Evolutionary conservation across 2,113 vertebrate genomes (phyloP).

Genomic region (Tragelaphus imberbis): DNA sequence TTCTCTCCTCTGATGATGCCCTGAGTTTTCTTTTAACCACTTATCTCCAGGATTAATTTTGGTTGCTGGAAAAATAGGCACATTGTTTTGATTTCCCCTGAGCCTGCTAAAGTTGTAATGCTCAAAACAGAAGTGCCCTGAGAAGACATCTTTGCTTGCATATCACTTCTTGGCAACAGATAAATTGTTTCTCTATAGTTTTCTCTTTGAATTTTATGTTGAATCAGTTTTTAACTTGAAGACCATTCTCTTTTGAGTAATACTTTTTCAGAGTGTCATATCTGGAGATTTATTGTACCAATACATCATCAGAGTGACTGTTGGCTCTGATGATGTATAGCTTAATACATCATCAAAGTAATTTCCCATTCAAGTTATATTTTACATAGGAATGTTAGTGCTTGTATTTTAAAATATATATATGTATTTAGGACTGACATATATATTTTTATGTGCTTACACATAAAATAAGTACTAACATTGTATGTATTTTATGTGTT

Average conservation of each 20-base stretch:
- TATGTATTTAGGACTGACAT: background rate
- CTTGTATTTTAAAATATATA: slow-evolving; percentile 10
- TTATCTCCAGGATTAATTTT: background rate
- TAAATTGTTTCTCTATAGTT: slow-evolving; percentile 49
- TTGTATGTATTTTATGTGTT: background rate
- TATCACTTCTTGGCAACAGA: slow-evolving; percentile 30
- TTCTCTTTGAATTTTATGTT: slow-evolving; percentile 62
- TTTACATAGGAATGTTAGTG: slow-evolving; percentile 49
- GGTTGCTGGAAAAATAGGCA: background rate
- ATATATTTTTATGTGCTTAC: background rate
- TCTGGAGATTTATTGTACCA: slow-evolving; percentile 75
- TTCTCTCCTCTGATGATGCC: background rate
- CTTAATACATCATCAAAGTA: slow-evolving; percentile 78
- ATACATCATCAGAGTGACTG: slow-evolving; percentile 73
- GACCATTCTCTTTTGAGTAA: slow-evolving; percentile 64
- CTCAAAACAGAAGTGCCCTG: slow-evolving; percentile 11
- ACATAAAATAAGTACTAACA: background rate
- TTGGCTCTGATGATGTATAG: slow-evolving; percentile 74
- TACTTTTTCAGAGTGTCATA: slow-evolving; percentile 67
- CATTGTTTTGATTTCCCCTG: slow-evolving; percentile 42
- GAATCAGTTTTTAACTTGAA: slow-evolving; percentile 59
- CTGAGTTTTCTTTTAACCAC: background rate
- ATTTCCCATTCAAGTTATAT: slow-evolving; percentile 67
- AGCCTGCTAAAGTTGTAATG: background rate
- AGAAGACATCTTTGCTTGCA: slow-evolving; percentile 37